Conservation (phyloP, 2,888 invertebrate species). For the Fragum whitleyi region DNA sequence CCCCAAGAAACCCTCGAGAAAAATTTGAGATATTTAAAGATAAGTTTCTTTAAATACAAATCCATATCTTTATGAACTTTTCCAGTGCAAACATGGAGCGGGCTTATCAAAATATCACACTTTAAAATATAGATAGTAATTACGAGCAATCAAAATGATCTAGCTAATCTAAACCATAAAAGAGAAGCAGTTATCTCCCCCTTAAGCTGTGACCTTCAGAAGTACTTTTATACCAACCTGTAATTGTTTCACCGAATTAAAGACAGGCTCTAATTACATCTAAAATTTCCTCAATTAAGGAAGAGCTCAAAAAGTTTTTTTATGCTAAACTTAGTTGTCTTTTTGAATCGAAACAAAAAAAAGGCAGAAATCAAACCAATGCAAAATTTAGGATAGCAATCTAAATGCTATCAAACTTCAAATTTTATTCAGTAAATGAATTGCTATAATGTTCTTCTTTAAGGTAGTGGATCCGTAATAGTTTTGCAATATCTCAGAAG, state of each 20-base stretch:
- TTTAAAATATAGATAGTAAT: slow-evolving; percentile 52
- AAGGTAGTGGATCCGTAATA: no score
- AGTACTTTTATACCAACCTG: not conserved
- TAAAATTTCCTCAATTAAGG: no score
- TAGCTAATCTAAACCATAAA: slow-evolving; percentile 46
- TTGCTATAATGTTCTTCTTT: no score
- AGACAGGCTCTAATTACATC: no score
- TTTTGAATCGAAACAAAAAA: no score
- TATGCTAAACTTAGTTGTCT: no score
- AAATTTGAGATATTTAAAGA: slow-evolving; percentile 42
- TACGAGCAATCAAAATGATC: slow-evolving; percentile 38
- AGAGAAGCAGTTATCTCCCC: not conserved
- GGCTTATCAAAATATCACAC: slow-evolving; percentile 62
- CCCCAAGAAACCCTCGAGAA: slow-evolving; percentile 51
- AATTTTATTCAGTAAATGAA: no score
- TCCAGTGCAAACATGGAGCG: slow-evolving; percentile 52
- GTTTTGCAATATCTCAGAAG: no score
- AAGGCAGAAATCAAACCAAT: no score
- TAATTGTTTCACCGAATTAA: not conserved
- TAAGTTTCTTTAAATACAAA: slow-evolving; percentile 61
- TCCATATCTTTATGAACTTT: slow-evolving; percentile 60
- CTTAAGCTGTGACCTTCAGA: not conserved
- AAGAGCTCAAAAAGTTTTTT: no score
- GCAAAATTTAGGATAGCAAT: no score
- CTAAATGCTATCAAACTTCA: no score